These are phyloP conservation scores for Babyrousa celebensis DNA, from an alignment of 2,797 vertebrate species.

Conservation along the genomic window DNA sequence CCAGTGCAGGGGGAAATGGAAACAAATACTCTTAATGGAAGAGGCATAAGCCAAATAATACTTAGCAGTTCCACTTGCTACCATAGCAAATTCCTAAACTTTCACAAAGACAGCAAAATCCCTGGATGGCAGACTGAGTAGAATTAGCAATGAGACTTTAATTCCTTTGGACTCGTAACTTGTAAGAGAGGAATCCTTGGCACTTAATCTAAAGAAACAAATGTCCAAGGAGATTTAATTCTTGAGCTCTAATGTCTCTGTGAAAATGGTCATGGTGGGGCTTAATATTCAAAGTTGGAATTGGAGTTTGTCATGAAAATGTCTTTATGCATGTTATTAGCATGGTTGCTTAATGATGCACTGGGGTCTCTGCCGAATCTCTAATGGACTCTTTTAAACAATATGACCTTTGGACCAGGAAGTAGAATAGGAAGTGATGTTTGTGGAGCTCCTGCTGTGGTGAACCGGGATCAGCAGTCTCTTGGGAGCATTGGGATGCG, in stretches of 20 bases:
- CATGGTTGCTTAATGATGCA: background rate
- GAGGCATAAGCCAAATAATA: background rate
- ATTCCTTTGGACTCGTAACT: background rate
- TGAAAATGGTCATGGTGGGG: background rate
- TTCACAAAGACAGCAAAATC: background rate
- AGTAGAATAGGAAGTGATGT: background rate
- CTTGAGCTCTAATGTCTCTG: background rate
- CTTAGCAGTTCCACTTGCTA: background rate
- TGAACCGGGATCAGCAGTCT: no score
- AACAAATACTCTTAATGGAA: background rate
- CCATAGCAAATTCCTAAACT: background rate
- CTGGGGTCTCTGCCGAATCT: background rate
- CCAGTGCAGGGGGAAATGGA: background rate
- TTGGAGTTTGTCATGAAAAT: background rate
- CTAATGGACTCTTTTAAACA: background rate
- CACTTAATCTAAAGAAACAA: slow-evolving; percentile 7
- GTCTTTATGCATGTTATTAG: background rate
- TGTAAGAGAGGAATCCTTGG: background rate
- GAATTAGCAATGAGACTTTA: slow-evolving; percentile 8
- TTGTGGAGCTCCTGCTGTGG: background rate
- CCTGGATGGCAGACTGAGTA: background rate
- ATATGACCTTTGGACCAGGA: background rate
- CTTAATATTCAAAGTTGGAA: background rate
- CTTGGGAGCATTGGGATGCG: no score
- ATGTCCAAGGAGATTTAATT: background rate